A percentile compares a stretch with the other conserved stretches of the same genome.
Evolutionary conservation across 1,140 invertebrate species (phyloP).

Genomic region (Drosophila neocordata): DNA sequence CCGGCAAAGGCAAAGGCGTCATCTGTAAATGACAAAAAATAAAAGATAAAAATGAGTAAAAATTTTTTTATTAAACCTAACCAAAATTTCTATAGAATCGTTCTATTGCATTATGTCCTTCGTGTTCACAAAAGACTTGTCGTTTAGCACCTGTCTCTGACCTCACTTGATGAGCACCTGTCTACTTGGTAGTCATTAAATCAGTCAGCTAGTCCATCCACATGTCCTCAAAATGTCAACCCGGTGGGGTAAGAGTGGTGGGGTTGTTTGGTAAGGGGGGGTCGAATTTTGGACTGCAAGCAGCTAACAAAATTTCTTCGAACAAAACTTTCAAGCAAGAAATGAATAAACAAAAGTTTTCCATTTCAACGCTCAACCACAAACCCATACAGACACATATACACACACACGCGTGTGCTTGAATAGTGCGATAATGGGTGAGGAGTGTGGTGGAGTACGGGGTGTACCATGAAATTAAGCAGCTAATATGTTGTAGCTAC

Average conservation of each 20-base stretch:
- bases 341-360: conserved; percentile 78
- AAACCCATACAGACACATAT: conserved; percentile 9
- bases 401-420: conserved; percentile 20
- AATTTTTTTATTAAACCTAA: no score
- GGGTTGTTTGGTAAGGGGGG: conserved; percentile 28
- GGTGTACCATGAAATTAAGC: conserved; percentile 57
- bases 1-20: conserved; percentile 86
- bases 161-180: conserved; percentile 61
- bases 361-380: conserved; percentile 45
- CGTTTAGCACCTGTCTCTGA: conserved; percentile 37
- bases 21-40: conserved; percentile 77
- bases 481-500: conserved; percentile 79
- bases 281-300: conserved; percentile 10
- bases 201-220: conserved; percentile 34
- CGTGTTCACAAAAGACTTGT: conserved; percentile 1
- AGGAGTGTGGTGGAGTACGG: neutral
- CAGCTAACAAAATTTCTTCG: conserved; percentile 28
- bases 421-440: neutral
- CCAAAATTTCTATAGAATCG: no score
- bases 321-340: conserved; percentile 35
- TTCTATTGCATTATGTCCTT: no score
- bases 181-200: conserved; percentile 26
- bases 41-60: conserved; percentile 8
- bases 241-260: neutral
- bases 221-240: conserved; percentile 27